Conservation (phyloP, 2,888 invertebrate genomes). For the Leucania comma region DNA sequence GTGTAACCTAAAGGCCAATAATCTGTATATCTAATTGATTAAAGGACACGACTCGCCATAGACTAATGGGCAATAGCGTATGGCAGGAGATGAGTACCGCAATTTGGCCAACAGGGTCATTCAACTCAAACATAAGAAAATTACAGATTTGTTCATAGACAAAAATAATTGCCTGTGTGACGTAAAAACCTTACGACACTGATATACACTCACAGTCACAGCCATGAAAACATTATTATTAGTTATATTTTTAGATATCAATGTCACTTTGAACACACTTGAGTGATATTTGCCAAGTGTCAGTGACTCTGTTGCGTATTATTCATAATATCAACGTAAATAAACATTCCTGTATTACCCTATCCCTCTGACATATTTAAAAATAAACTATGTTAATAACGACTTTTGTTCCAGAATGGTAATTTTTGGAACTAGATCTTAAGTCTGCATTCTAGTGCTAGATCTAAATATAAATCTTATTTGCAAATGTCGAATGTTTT, state of each 20-base stretch:
- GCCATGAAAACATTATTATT: constrained; percentile 67
- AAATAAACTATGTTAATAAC: constrained; percentile 6
- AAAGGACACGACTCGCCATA: constrained; percentile 28
- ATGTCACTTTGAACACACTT: constrained; percentile 80
- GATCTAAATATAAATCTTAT: constrained; percentile 16
- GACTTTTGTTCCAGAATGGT: not conserved
- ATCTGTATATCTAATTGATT: constrained; percentile 31
- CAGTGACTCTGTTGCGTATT: constrained; percentile 75
- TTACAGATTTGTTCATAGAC: constrained; percentile 52
- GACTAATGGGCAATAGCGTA: constrained; percentile 15
- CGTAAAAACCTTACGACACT: constrained; percentile 49
- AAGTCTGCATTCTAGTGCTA: constrained; percentile 23
- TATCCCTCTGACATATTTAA: constrained; percentile 12
- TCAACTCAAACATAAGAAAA: constrained; percentile 59
- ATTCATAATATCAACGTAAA: constrained; percentile 58
- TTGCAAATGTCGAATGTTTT: constrained; percentile 30
- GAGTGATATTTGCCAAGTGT: constrained; percentile 78
- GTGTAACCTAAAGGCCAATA: constrained; percentile 30
- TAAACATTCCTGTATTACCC: constrained; percentile 34
- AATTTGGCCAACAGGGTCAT: constrained; percentile 52
- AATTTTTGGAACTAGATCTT: constrained; percentile 11
- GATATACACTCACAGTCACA: constrained; percentile 44
- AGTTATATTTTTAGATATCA: constrained; percentile 78
- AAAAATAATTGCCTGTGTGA: constrained; percentile 59
- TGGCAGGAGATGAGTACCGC: constrained; percentile 14